phyloP scores from a whole-genome alignment of 2,888 invertebrate genomes.

The Tinea semifulvella region DNA sequence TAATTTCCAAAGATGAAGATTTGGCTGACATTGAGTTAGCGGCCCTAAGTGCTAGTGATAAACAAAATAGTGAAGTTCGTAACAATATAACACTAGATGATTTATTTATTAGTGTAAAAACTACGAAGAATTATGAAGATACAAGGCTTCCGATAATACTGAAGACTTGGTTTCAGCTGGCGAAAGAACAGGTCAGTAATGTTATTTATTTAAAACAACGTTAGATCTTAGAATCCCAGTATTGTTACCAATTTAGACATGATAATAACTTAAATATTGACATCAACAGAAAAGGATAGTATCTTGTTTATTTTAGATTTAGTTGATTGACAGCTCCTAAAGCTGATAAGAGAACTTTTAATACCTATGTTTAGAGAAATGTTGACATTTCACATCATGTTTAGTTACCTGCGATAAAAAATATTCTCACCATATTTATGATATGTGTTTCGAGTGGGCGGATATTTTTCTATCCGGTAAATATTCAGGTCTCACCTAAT shows the following conservation, averaged over 20 bases:
- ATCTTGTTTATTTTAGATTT: neutral
- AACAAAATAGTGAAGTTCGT: conserved; percentile 5
- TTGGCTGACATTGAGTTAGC: neutral
- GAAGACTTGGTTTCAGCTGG: conserved; percentile 87
- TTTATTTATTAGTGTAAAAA: conserved; percentile 88
- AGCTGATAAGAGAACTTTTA: neutral
- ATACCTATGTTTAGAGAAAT: conserved; percentile 4
- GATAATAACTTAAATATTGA: neutral
- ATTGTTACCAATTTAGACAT: no score
- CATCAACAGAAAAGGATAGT: neutral
- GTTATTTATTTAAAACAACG: neutral
- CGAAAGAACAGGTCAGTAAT: conserved; percentile 77
- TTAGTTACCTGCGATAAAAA: conserved; percentile 2
- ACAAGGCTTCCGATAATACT: conserved; percentile 78
- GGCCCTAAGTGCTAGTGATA: conserved; percentile 1
- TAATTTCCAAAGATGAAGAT: conserved; percentile 6
- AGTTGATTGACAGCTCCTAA: neutral
- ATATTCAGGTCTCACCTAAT: conserved; percentile 14
- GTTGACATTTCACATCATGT: conserved; percentile 9
- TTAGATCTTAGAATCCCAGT: no score
- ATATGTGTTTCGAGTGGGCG: conserved; percentile 9
- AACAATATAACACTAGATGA: conserved; percentile 59
- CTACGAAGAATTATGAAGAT: conserved; percentile 81
- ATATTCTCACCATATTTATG: conserved; percentile 7
- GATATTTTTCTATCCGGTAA: conserved; percentile 8